Evolutionary conservation across 2,888 invertebrate species (phyloP), one percentile per base, ranked within the genome.

Genomic region (Chironomus tentans): DNA sequence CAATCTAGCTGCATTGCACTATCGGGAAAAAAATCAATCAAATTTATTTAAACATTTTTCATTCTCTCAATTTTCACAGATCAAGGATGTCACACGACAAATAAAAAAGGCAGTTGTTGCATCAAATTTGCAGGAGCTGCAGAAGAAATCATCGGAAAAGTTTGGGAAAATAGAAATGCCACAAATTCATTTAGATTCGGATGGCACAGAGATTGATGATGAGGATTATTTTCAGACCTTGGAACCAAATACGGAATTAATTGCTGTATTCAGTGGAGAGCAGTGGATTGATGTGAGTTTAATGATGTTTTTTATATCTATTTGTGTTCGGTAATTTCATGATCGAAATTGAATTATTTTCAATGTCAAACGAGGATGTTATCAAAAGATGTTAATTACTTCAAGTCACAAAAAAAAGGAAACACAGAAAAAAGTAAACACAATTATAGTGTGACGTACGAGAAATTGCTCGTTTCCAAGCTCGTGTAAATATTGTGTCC

Each of bases 131-230:
- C 90, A 92, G 81, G 94, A 94, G 81, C 87, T 94, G 81, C 88
- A 91, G 79, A 85, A 87, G 78, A 91, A 92, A 85, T 91, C 92
- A 76, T 88, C 91, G 73, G 91, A 90, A 80, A 92, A 93, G 83
- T 86, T 94, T 78, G 89, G 89, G 24, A 84, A 87, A 76, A 86
- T 86, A 78, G 88, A 89, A 79, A 81, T 85, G 78, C 85, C 94
- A 77, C 93, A 91, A 75, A 91, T 96, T 77, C 95, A 94, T 56
- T 85, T 97, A 79, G 97, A 97, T 82, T 91, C 89, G 70, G 97
- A 97, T 85, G 97, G 97, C 48, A 97, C 97, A 0, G 96, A 97
- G 86, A 93, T 97, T 70, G 96, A 97, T 80, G 96, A 97, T 81
- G 96, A 97, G 82, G 95, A 95, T 82, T 97, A 96, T 84, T 97